Percentiles rank a stretch among this genome's conserved stretches.
Evolutionary conservation across 2,113 vertebrate species (phyloP).

Genomic region (Emydocephalus ijimae): DNA sequence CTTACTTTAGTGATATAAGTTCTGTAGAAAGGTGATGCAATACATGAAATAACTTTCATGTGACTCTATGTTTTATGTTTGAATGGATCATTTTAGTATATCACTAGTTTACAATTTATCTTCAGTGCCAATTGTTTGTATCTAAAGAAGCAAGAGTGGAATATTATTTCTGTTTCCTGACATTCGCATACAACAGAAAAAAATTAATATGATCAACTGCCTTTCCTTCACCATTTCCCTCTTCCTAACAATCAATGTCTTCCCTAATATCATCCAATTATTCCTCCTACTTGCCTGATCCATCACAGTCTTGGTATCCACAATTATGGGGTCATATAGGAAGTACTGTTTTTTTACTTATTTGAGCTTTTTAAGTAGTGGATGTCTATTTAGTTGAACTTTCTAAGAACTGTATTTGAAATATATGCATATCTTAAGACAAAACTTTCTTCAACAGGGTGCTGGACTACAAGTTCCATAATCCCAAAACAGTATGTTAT

Average conservation of each 20-base stretch:
- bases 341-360: not conserved
- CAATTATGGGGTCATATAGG: not conserved
- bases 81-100: not conserved
- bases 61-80: not conserved
- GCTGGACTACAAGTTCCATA: not conserved
- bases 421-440: not conserved
- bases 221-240: not conserved
- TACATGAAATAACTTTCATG: not conserved
- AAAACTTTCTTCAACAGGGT: not conserved
- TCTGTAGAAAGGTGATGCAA: not conserved
- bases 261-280: not conserved
- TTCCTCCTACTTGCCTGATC: not conserved
- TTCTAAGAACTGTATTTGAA: not conserved
- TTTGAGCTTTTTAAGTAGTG: not conserved
- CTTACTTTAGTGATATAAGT: not conserved
- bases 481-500: not conserved
- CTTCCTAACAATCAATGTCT: not conserved
- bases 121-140: not conserved
- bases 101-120: not conserved
- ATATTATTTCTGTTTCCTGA: not conserved
- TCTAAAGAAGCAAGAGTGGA: not conserved
- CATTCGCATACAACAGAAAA: not conserved
- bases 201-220: not conserved
- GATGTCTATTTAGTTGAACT: not conserved
- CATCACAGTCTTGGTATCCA: not conserved